Evolutionary conservation across 2,113 vertebrate species (phyloP).

Genomic region (Trochalopteron elliotii): DNA sequence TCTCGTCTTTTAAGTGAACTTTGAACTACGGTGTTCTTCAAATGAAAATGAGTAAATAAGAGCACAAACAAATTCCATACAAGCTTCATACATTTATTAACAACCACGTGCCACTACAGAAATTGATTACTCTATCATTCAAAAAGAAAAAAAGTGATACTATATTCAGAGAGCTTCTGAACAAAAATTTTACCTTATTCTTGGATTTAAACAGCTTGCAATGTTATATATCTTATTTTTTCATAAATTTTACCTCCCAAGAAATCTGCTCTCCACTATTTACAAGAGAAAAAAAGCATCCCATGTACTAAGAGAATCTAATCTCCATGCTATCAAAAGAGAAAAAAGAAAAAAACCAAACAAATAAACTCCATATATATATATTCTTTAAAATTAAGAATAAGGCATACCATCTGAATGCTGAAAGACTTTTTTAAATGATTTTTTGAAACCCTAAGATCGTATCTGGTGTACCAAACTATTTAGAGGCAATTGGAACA

Average conservation of each 20-base stretch:
- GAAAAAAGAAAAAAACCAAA: too few species aligned
- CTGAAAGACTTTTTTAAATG: not conserved
- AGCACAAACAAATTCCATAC: not conserved
- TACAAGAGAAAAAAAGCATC: not conserved
- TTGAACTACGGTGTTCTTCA: not conserved
- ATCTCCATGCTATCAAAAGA: not conserved
- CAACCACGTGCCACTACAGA: not conserved
- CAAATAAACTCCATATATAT: not conserved
- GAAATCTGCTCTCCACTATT: not conserved
- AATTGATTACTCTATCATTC: not conserved
- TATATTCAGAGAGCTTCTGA: not conserved
- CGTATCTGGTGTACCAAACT: not conserved
- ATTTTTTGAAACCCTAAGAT: not conserved
- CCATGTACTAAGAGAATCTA: not conserved
- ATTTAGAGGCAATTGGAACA: conserved; percentile 13
- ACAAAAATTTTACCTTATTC: not conserved
- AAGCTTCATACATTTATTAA: not conserved
- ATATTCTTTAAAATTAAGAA: not conserved
- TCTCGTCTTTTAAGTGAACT: not conserved
- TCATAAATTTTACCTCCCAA: not conserved
- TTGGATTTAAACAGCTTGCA: not conserved
- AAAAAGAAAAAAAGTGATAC: not conserved
- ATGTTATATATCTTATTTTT: not conserved
- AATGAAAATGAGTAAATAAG: not conserved
- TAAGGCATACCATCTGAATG: not conserved